Evolutionary conservation across 2,113 vertebrate genomes (phyloP).

Genomic region (Peromyscus polionotus): DNA sequence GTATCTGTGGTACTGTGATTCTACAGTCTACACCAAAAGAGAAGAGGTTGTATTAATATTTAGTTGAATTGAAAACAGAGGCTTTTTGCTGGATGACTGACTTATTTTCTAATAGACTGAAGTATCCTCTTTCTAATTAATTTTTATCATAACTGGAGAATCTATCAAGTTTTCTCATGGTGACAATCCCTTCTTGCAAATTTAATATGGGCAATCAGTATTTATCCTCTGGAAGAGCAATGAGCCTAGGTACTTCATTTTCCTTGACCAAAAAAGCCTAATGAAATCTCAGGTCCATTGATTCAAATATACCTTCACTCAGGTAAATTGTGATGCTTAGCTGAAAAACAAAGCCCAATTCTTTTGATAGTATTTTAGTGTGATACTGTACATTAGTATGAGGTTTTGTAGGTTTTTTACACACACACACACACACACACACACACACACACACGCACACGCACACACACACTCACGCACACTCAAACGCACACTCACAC

Average conservation of each 20-base stretch:
- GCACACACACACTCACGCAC: not conserved
- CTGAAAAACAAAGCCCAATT: not conserved
- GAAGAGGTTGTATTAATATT: not conserved
- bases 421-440: not conserved
- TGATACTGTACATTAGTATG: not conserved
- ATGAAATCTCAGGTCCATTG: not conserved
- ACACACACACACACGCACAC: not conserved
- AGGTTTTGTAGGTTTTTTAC: not conserved
- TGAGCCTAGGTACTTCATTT: not conserved
- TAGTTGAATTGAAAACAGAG: constrained; percentile 23
- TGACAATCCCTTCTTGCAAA: not conserved
- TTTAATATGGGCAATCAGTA: not conserved
- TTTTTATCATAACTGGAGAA: not conserved
- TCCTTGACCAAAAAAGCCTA: not conserved
- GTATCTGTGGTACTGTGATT: not conserved
- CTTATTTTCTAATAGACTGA: constrained; percentile 15
- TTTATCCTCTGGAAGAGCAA: constrained; percentile 26
- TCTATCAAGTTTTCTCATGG: not conserved
- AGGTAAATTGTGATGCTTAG: not conserved
- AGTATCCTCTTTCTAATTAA: constrained; percentile 30
- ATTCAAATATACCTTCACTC: not conserved
- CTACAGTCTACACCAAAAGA: not conserved
- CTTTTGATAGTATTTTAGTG: constrained; percentile 43
- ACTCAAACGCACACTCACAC: not conserved
- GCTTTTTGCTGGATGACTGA: not conserved